Conservation (phyloP, 2,888 invertebrate species). For the Synanthedon vespiformis region DNA sequence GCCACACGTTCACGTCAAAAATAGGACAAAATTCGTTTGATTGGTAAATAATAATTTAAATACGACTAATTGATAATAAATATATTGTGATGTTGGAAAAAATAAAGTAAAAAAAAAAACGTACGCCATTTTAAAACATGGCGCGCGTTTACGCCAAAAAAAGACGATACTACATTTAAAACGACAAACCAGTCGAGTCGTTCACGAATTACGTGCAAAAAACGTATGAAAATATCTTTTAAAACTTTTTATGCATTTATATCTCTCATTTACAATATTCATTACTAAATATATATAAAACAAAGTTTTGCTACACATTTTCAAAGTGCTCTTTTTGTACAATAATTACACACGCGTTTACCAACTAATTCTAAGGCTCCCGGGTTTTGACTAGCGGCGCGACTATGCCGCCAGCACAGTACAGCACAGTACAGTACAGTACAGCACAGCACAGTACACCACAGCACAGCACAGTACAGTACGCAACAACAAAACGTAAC, state of each 20-base stretch:
- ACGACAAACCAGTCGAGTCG: slow-evolving; percentile 31
- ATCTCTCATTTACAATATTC: slow-evolving; percentile 37
- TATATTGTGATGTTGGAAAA: too few relatives aligned
- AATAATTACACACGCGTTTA: slow-evolving; percentile 50
- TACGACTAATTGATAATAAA: too few relatives aligned
- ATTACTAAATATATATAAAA: slow-evolving; percentile 50
- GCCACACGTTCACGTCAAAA: not conserved
- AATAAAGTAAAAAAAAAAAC: too few relatives aligned
- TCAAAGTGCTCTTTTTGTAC: slow-evolving; percentile 57
- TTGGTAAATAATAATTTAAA: too few relatives aligned
- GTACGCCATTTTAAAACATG: not conserved
- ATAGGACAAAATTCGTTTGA: not conserved
- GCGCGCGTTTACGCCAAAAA: slow-evolving; percentile 32
- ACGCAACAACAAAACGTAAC: not conserved
- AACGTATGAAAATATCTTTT: slow-evolving; percentile 68
- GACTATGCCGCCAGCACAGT: not conserved
- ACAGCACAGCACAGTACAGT: not conserved
- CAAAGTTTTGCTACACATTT: slow-evolving; percentile 62
- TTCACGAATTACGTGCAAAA: slow-evolving; percentile 58
- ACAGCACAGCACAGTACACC: not conserved
- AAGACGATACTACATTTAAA: slow-evolving; percentile 23
- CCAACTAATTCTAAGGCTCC: slow-evolving; percentile 39
- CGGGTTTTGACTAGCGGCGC: slow-evolving; percentile 10
- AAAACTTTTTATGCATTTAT: slow-evolving; percentile 61
- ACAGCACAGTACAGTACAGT: not conserved